Evolutionary conservation across 2,797 vertebrate genomes (phyloP).

Genomic region (Gymnoscopelus braueri): DNA sequence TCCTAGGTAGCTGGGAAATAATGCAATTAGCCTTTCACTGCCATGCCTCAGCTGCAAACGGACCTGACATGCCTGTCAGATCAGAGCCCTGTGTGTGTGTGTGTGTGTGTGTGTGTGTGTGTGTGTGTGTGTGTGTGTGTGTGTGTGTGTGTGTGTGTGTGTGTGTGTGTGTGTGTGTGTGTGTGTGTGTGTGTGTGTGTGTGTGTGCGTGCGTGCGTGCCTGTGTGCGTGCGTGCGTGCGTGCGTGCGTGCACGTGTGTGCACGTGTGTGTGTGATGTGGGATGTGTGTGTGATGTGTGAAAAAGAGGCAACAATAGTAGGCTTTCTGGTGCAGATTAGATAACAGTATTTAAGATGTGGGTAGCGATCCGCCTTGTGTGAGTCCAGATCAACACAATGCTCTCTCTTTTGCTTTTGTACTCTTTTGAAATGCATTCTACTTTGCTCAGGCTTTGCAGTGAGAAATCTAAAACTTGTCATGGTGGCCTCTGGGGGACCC

Average conservation of each 20-base stretch:
- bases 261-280: slow-evolving; percentile 22
- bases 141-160: slow-evolving; percentile 30
- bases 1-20: slow-evolving; percentile 53
- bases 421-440: not conserved
- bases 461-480: too few species aligned
- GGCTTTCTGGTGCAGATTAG: slow-evolving; percentile 39
- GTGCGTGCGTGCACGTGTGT: not conserved
- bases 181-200: not conserved
- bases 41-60: slow-evolving; percentile 42
- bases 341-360: slow-evolving; percentile 34
- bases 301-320: not conserved
- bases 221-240: not conserved
- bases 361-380: slow-evolving; percentile 37
- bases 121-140: not conserved
- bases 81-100: slow-evolving; percentile 31
- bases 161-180: not conserved
- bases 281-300: slow-evolving; percentile 19
- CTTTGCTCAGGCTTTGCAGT: too few species aligned
- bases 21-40: slow-evolving; percentile 50
- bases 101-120: slow-evolving; percentile 6
- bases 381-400: slow-evolving; percentile 35
- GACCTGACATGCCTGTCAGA: slow-evolving; percentile 57
- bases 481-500: too few species aligned
- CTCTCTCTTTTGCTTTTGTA: slow-evolving; percentile 31
- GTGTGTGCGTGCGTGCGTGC: not conserved